These are phyloP conservation scores for Heliconius aoede DNA, from an alignment of 2,888 invertebrate species.

Conservation along the genomic window DNA sequence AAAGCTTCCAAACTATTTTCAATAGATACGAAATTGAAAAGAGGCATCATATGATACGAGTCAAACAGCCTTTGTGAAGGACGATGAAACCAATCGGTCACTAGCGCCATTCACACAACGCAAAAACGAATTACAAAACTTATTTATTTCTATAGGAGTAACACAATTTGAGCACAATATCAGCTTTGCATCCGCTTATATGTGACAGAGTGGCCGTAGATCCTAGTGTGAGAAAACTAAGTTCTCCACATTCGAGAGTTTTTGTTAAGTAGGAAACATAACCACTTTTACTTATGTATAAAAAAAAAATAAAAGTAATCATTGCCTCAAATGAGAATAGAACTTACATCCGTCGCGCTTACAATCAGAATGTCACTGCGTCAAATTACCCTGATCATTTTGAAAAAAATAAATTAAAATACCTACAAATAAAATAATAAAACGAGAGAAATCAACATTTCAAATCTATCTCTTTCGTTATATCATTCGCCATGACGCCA, in stretches of 20 bases:
- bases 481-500: not conserved
- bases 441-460: not conserved
- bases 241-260: too few species aligned
- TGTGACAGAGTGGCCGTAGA: too few species aligned
- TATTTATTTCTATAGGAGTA: not conserved
- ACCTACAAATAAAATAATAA: not conserved
- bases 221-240: too few species aligned
- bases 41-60: slow-evolving; percentile 22
- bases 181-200: too few species aligned
- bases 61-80: slow-evolving; percentile 14
- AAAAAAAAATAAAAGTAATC: not conserved
- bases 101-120: not conserved
- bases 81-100: slow-evolving; percentile 21
- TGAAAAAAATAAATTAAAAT: not conserved
- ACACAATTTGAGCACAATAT: not conserved
- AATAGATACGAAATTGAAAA: slow-evolving; percentile 21
- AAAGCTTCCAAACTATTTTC: slow-evolving; percentile 16
- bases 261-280: too few species aligned
- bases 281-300: not conserved
- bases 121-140: not conserved
- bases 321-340: not conserved
- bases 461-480: not conserved
- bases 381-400: not conserved
- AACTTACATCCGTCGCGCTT: not conserved
- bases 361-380: not conserved